Percentiles rank a stretch among this genome's conserved stretches.
These are phyloP conservation scores for Phalacrocorax brasilianus DNA, from an alignment of 2,113 vertebrate species.

Conservation along the genomic window DNA sequence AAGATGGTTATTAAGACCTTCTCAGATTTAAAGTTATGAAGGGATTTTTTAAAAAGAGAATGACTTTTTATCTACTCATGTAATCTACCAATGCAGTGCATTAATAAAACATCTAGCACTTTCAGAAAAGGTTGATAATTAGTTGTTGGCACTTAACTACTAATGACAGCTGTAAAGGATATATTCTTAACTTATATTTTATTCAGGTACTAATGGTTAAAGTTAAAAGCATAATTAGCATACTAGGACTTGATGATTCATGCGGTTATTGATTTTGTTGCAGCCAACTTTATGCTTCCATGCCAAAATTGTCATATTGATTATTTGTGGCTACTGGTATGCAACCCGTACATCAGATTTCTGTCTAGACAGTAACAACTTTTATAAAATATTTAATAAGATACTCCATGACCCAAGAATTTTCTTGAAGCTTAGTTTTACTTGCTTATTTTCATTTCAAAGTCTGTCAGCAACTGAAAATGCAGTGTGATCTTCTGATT, in stretches of 20 bases:
- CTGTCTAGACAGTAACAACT: constrained; percentile 40
- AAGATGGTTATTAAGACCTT: not conserved
- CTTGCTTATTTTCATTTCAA: not conserved
- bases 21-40: not conserved
- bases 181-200: constrained; percentile 33
- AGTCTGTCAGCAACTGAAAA: not conserved
- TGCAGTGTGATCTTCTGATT: not conserved
- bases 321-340: constrained; percentile 26
- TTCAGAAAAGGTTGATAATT: constrained; percentile 34
- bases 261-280: constrained; percentile 41
- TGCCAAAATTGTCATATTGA: constrained; percentile 27
- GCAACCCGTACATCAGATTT: constrained; percentile 2
- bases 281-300: constrained; percentile 1
- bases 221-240: constrained; percentile 35
- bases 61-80: not conserved
- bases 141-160: not conserved
- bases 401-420: not conserved
- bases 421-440: not conserved
- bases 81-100: not conserved
- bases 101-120: constrained; percentile 34
- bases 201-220: constrained; percentile 36
- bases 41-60: not conserved
- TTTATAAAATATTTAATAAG: constrained; percentile 41
- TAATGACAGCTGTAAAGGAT: constrained; percentile 6
- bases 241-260: constrained; percentile 27